Evolutionary conservation across 1,140 invertebrate genomes (phyloP), one percentile per base, ranked within the genome.

Genomic region (Drosophila ironensis): DNA sequence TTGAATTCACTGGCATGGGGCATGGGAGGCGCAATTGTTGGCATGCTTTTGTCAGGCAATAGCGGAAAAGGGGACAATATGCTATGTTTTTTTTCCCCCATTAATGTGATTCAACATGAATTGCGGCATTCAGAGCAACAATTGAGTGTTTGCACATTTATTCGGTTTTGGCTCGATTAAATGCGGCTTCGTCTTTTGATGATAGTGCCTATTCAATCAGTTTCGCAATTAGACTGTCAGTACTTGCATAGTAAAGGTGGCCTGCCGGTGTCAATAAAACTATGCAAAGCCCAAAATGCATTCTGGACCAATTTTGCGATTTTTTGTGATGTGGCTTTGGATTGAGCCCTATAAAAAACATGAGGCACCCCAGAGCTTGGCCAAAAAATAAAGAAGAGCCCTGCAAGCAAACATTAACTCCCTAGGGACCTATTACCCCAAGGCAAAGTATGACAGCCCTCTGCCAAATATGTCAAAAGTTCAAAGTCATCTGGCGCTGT

Each of bases 391-490:
- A 24, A 46, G 22, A 50, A 22, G 24, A 63, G 54, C 44, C 24
- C 16, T 17, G 19, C 35, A 69, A 24, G 27, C 60, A 45, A 71
- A 47, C 72, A 70, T 59, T 35, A 71, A 69, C 63, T 80, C 75
- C 75, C 76, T 12, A 74, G 46, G 80, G 70, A 80, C 70, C 75
- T 80, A 80, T 80, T 80, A 80, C 53, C 72, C 70, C 51, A 30
- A n/a, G 44, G 66, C 27, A 45, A 82, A 81, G 54, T 76, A 50
- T 78, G 70, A 64, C 70, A 73, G 52, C 47, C 69, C 35, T 47
- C 68, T 82, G 78, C 52, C 78, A 82, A 82, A 82, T 82, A 69
- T 77, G 78, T 82, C 78, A 84, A 84, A 72, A 82, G 78, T 82
- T 82, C 78, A 82, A 82, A 82, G 78, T 82, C 78, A 76, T 75